Percentiles rank a stretch among this genome's conserved stretches.
Evolutionary conservation across 2,888 invertebrate genomes (phyloP).

Genomic region (Archaeoteleia sp.): DNA sequence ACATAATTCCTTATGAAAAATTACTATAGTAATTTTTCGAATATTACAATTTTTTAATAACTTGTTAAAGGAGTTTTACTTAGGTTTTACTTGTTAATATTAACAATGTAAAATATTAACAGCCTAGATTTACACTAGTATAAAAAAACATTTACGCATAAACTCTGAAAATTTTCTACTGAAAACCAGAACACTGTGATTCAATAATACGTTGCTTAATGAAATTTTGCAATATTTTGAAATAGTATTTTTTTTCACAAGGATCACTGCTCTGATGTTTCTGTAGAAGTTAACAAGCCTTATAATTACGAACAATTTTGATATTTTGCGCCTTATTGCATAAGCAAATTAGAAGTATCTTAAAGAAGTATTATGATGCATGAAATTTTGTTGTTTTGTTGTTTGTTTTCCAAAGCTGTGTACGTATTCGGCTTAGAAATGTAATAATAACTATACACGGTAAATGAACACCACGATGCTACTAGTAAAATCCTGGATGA

Average conservation of each 20-base stretch:
- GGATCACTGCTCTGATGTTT: background rate
- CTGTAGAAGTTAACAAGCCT: background rate
- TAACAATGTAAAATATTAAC: no score
- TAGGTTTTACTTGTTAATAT: no score
- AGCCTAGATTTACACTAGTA: no score
- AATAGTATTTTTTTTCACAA: constrained; percentile 11
- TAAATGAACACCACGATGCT: no score
- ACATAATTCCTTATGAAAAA: constrained; percentile 10
- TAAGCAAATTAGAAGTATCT: constrained; percentile 22
- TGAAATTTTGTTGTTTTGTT: constrained; percentile 1
- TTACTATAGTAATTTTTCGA: constrained; percentile 1
- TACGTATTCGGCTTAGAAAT: constrained; percentile 12
- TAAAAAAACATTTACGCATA: no score
- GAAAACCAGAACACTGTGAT: no score
- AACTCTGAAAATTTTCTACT: no score
- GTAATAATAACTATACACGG: no score
- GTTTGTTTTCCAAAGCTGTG: constrained; percentile 7
- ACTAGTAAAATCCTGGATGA: no score
- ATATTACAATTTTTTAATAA: background rate
- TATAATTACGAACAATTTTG: constrained; percentile 2
- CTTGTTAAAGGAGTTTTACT: no score
- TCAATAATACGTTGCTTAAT: no score
- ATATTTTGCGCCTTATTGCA: constrained; percentile 17
- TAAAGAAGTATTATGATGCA: no score
- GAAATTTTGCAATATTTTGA: background rate